phyloP scores from a whole-genome alignment of 1,140 invertebrate species.

The Wasmannia auropunctata region DNA sequence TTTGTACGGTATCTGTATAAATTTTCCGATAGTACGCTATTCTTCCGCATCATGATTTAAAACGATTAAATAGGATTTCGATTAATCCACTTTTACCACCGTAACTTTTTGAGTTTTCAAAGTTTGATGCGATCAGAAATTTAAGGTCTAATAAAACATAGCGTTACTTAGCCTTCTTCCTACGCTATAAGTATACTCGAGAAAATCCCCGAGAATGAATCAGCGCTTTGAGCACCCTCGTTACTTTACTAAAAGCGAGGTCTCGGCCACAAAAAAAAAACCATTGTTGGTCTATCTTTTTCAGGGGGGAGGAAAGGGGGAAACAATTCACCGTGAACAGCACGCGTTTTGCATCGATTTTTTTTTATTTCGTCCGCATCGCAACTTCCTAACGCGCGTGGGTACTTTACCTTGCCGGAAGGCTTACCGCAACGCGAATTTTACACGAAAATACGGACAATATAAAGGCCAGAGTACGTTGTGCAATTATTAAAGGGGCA shows the following conservation, averaged over 20 bases:
- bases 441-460: neutral
- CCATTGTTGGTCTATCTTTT: neutral
- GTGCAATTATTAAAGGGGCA: neutral
- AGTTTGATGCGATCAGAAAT: neutral
- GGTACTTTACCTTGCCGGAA: neutral
- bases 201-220: constrained; percentile 18
- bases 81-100: neutral
- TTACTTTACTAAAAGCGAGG: constrained; percentile 21
- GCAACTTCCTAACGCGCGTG: neutral
- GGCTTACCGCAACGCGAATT: neutral
- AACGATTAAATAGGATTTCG: neutral
- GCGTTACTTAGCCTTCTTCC: neutral
- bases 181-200: neutral
- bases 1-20: neutral
- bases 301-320: too few species aligned
- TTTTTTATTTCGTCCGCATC: neutral
- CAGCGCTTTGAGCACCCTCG: constrained; percentile 1
- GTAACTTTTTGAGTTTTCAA: neutral
- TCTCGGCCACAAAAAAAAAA: neutral
- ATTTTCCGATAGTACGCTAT: neutral
- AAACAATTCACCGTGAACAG: neutral
- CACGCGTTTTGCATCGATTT: neutral
- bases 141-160: neutral
- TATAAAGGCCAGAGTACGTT: neutral
- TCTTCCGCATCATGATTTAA: neutral